Percentiles rank a stretch among this genome's conserved stretches.
Evolutionary conservation across 2,888 invertebrate species (phyloP).

Genomic region (Pristionchus fissidentatus): DNA sequence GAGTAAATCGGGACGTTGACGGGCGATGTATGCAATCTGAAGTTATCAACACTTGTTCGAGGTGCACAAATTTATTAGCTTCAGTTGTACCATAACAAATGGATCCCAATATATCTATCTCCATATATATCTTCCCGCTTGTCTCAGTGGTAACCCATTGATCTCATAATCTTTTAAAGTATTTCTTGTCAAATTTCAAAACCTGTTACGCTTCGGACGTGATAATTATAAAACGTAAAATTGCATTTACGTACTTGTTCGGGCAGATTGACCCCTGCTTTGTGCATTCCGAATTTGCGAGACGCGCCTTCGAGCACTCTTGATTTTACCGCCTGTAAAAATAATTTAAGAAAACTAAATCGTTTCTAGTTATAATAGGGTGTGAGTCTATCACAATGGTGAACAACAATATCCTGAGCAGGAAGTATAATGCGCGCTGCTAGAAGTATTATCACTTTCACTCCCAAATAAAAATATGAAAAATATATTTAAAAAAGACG

Average conservation of each 20-base stretch:
- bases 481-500: too few species aligned
- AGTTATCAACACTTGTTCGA: neutral
- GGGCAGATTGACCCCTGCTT: constrained; percentile 60
- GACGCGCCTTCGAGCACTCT: constrained; percentile 49
- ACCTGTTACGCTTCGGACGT: neutral
- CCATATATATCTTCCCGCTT: neutral
- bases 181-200: neutral
- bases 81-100: too few species aligned
- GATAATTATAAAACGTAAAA: neutral
- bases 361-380: constrained; percentile 37
- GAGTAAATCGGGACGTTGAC: constrained; percentile 62
- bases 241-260: constrained; percentile 35
- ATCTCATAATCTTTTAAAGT: neutral
- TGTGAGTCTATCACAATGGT: too few species aligned
- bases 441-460: too few species aligned
- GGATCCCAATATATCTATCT: neutral
- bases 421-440: too few species aligned
- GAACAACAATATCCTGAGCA: too few species aligned
- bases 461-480: too few species aligned
- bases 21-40: constrained; percentile 60
- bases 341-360: constrained; percentile 51
- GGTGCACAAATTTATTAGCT: neutral
- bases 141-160: neutral
- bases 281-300: constrained; percentile 60
- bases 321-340: constrained; percentile 49